Conservation (phyloP, 2,797 vertebrate species). For the Siniperca obscura region DNA sequence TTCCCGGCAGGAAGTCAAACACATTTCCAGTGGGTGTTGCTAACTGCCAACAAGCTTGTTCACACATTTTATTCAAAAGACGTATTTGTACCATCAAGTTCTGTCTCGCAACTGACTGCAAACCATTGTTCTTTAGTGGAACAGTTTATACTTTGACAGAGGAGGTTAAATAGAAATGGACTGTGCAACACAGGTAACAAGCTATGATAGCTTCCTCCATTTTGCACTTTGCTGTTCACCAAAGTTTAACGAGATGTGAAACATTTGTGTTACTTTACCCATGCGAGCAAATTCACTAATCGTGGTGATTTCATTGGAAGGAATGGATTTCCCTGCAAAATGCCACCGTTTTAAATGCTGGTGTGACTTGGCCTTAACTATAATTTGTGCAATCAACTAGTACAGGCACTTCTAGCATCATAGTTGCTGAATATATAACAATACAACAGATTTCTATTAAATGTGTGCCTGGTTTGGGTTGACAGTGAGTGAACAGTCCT, state of each 20-base stretch:
- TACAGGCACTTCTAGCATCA: background rate
- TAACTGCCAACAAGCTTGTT: too few relatives aligned
- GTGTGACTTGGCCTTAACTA: background rate
- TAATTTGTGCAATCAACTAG: background rate
- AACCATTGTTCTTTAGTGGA: too few relatives aligned
- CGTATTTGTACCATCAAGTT: background rate
- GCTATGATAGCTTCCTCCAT: background rate
- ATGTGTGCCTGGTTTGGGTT: constrained; percentile 10
- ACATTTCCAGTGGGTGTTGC: too few relatives aligned
- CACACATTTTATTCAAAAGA: too few relatives aligned
- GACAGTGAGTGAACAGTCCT: constrained; percentile 21
- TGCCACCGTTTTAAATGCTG: background rate
- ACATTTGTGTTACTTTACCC: background rate
- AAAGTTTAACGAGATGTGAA: too few relatives aligned
- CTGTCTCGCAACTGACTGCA: too few relatives aligned
- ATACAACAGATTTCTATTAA: background rate
- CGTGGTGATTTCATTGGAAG: background rate
- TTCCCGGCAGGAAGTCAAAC: too few relatives aligned
- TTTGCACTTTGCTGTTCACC: background rate
- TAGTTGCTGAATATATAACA: constrained; percentile 3
- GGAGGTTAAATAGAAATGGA: background rate
- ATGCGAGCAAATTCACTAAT: background rate
- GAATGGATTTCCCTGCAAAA: background rate
- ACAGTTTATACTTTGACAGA: too few relatives aligned
- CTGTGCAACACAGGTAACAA: background rate